Evolutionary conservation across 2,888 invertebrate species (phyloP).

Genomic region (Philaethria dido): DNA sequence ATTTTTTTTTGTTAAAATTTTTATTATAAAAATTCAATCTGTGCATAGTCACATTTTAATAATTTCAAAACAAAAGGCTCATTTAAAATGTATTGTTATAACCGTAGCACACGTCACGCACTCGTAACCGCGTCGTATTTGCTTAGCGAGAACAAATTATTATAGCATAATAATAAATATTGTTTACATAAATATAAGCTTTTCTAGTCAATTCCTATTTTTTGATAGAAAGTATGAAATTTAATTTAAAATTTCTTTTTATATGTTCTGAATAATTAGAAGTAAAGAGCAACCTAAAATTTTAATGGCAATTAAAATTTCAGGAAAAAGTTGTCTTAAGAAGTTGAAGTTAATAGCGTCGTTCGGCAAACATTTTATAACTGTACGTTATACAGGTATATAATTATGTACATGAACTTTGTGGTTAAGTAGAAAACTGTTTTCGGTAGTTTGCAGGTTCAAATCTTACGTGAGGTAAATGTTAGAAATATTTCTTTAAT

Average conservation of each 20-base stretch:
- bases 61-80: slow-evolving; percentile 47
- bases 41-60: slow-evolving; percentile 18
- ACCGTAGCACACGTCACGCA: slow-evolving; percentile 34
- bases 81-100: slow-evolving; percentile 50
- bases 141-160: slow-evolving; percentile 5
- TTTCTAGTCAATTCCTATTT: too few species aligned
- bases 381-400: background rate
- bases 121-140: slow-evolving; percentile 16
- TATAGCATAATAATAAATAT: too few species aligned
- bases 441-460: too few species aligned
- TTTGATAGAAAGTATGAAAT: too few species aligned
- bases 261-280: too few species aligned
- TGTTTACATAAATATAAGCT: too few species aligned
- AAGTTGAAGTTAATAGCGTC: background rate
- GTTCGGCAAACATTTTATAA: background rate
- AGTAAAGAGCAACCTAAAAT: too few species aligned
- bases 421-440: too few species aligned
- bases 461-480: background rate
- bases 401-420: background rate
- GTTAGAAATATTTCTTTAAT: background rate
- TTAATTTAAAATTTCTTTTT: too few species aligned
- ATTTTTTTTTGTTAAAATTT: too few species aligned
- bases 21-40: too few species aligned
- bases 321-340: background rate
- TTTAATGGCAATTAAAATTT: too few species aligned